Conservation (phyloP, 2,113 vertebrate genomes). For the Odocoileus virginianus region DNA sequence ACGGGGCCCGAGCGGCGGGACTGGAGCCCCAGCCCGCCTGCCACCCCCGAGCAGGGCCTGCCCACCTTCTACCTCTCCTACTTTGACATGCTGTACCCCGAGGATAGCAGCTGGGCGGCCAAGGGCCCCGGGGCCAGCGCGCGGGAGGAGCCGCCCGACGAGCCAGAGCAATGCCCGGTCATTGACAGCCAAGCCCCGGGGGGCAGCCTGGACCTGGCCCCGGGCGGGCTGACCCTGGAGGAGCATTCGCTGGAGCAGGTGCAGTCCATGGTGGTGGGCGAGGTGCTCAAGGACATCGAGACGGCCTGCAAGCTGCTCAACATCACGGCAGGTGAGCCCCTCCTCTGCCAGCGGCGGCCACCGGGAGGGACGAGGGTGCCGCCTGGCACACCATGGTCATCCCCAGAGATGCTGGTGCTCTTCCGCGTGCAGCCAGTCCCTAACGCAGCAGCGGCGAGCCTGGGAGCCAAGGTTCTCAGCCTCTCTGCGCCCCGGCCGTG, state of each 20-base stretch:
- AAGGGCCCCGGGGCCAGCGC: conserved; percentile 67
- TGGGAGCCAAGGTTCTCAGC: not conserved
- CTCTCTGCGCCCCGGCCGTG: not conserved
- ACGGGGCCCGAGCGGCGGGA: conserved; percentile 56
- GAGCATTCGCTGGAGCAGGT: conserved; percentile 96
- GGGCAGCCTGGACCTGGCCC: conserved; percentile 81
- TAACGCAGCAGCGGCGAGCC: not conserved
- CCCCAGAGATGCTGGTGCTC: not conserved
- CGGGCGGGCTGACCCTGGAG: conserved; percentile 83
- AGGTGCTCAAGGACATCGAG: conserved; percentile 98
- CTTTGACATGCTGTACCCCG: conserved; percentile 91
- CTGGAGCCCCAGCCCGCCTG: conserved; percentile 80
- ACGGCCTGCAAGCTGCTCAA: conserved; percentile 97
- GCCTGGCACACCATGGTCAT: not conserved
- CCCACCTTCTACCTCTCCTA: conserved; percentile 90
- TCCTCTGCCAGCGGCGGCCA: no score
- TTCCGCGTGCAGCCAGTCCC: not conserved
- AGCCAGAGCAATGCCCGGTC: conserved; percentile 95
- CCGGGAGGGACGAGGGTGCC: not conserved
- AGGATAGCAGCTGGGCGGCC: conserved; percentile 82
- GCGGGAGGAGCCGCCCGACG: conserved; percentile 74
- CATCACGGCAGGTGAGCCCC: conserved; percentile 89
- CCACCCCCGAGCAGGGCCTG: conserved; percentile 81
- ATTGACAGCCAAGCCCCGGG: conserved; percentile 94
- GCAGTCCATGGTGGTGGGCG: conserved; percentile 96